Percentiles rank a stretch among this genome's conserved stretches.
Conservation (phyloP, 1,140 invertebrate genomes). For the Cardiocondyla obscurior region DNA sequence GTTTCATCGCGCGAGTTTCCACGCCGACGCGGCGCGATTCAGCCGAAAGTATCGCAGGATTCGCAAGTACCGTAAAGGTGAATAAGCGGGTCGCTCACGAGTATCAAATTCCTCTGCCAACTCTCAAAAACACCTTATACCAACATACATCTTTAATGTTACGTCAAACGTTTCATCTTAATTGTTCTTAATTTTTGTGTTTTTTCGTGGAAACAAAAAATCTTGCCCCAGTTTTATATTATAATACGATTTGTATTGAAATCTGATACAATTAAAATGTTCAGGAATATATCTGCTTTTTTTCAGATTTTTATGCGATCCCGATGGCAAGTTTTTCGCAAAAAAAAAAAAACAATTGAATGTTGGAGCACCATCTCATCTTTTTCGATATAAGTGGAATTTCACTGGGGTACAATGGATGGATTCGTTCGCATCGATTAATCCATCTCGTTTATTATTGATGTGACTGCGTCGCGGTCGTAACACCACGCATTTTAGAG, state of each 20-base stretch:
- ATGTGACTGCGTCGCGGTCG: slow-evolving; percentile 24
- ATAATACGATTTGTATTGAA: background rate
- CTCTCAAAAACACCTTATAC: too few species aligned
- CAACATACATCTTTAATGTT: background rate
- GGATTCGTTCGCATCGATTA: slow-evolving; percentile 62
- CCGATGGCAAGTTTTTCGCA: background rate
- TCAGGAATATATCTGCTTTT: slow-evolving; percentile 34
- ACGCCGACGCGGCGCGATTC: slow-evolving; percentile 25
- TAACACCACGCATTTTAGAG: slow-evolving; percentile 12
- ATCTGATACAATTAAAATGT: background rate
- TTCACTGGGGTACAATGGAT: slow-evolving; percentile 22
- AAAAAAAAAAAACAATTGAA: background rate
- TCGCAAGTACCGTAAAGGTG: slow-evolving; percentile 67
- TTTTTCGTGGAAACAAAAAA: background rate
- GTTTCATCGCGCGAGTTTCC: slow-evolving; percentile 56
- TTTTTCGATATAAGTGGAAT: background rate
- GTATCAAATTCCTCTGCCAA: slow-evolving; percentile 63
- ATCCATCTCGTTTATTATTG: slow-evolving; percentile 60
- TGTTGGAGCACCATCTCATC: background rate
- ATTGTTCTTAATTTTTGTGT: background rate
- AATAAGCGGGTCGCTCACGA: slow-evolving; percentile 58
- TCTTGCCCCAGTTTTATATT: background rate
- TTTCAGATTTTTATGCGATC: background rate
- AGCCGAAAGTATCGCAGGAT: slow-evolving; percentile 44
- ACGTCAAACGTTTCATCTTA: background rate